Evolutionary conservation across 2,797 vertebrate species (phyloP), one percentile per base, ranked within the genome.

Genomic region (Bucorvus abyssinicus): DNA sequence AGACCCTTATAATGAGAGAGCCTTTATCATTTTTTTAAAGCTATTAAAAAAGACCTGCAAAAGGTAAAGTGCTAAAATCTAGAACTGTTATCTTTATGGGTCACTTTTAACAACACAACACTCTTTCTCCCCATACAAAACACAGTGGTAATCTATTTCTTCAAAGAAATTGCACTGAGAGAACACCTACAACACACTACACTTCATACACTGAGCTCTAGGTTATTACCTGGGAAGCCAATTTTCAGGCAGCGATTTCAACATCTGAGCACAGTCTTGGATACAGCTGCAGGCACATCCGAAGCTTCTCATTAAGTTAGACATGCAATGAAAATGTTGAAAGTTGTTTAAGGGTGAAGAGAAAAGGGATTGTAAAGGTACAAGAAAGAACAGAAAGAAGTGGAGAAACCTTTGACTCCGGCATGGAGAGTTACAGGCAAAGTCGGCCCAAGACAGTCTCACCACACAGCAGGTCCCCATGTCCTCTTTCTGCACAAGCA

Each of bases 101-200:
- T 97, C 97, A 96, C 95, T 96, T 96, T 96, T 83, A 95, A 97
- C 95, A 97, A 96, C 86, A 96, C 95, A 96, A 97, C 52, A 67
- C 83, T 92, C 90, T 96, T 94, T 93, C 83, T 68, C 79, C 64
- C 68, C 81, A 82, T 81, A 91, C 42, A 95, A 55, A 91, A 96
- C 91, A 93, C 95, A 96, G 90, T 67, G 55, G 91, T 94, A 92
- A 88, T 96, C 95, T 97, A 95, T 97, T 94, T 96, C 91, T 91
- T 95, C 84, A 95, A 96, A 97, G 76, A 93, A 95, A 96, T 87
- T 80, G 95, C 82, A 94, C 95, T 36, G 76, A 91, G 94, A 92
- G 87, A 88, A 96, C 88, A 90, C 78, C 93, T 91, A 88, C 88
- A 95, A 79, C 91, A 68, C 12, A 30, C 80, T 80, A 32, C 64